phyloP scores from a whole-genome alignment of 2,113 vertebrate species.

The Cheilinus undulatus region DNA sequence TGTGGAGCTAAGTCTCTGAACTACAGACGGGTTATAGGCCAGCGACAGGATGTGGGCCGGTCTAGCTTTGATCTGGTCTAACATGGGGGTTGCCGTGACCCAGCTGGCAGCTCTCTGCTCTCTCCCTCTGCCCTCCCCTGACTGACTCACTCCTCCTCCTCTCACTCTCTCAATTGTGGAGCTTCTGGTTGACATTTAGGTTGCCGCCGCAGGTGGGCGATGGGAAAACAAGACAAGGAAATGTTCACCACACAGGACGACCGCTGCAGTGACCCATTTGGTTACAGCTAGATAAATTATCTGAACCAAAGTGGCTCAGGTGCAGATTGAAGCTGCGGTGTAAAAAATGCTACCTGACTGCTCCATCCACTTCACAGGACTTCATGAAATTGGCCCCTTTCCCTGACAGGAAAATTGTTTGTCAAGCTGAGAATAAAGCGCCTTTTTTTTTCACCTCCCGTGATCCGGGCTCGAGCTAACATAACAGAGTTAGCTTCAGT shows the following conservation, averaged over 20 bases:
- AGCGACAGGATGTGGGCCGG: constrained; percentile 77
- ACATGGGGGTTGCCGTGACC: constrained; percentile 73
- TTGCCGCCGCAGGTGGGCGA: constrained; percentile 53
- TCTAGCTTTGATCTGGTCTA: constrained; percentile 70
- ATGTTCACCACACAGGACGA: constrained; percentile 9
- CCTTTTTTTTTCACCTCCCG: constrained; percentile 50
- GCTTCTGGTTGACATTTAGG: constrained; percentile 67
- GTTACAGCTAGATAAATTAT: constrained; percentile 16
- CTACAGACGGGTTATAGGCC: constrained; percentile 71
- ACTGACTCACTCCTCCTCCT: constrained; percentile 54
- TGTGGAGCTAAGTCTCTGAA: constrained; percentile 33
- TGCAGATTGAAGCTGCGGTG: background rate
- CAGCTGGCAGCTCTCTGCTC: constrained; percentile 68
- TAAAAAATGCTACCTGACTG: constrained; percentile 29
- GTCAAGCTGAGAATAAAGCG: constrained; percentile 50
- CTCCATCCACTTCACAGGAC: constrained; percentile 43
- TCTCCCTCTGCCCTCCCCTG: constrained; percentile 37
- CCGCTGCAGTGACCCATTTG: constrained; percentile 7
- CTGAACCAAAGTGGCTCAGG: constrained; percentile 9
- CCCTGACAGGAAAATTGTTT: constrained; percentile 57
- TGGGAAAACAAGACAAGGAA: constrained; percentile 30
- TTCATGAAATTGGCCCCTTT: constrained; percentile 24
- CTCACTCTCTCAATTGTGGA: constrained; percentile 45
- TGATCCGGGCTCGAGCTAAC: constrained; percentile 64
- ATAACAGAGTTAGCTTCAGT: constrained; percentile 72